Evolutionary conservation across 1,140 invertebrate genomes (phyloP).

Genomic region (Aethina tumida): DNA sequence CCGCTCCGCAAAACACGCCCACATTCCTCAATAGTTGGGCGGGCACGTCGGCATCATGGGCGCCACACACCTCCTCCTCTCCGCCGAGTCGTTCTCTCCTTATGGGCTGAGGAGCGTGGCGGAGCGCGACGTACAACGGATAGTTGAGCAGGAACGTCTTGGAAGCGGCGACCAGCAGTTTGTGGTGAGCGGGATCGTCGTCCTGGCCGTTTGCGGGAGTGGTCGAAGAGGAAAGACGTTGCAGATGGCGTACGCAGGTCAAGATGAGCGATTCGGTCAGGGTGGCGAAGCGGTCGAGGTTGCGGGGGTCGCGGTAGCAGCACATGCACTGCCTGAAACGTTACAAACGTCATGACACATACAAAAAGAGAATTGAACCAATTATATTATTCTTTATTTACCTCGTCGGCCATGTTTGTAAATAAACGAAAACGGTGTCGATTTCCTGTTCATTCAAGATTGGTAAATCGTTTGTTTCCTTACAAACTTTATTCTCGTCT

Average conservation of each 20-base stretch:
- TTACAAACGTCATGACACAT: slow-evolving; percentile 8
- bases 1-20: slow-evolving; percentile 81
- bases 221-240: too few relatives aligned
- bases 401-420: slow-evolving; percentile 35
- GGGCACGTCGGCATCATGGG: slow-evolving; percentile 87
- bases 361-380: slow-evolving; percentile 6
- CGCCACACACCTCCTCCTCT: slow-evolving; percentile 75
- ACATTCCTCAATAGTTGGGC: slow-evolving; percentile 82
- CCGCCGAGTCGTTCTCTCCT: slow-evolving; percentile 67
- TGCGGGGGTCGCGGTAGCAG: slow-evolving; percentile 81
- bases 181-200: slow-evolving; percentile 36
- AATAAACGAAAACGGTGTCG: slow-evolving; percentile 30
- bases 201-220: slow-evolving; percentile 38
- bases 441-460: slow-evolving; percentile 31
- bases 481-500: slow-evolving; percentile 33
- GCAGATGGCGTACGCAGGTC: slow-evolving; percentile 61
- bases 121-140: slow-evolving; percentile 85
- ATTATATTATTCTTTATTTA: slow-evolving; percentile 15
- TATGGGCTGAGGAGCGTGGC: slow-evolving; percentile 66
- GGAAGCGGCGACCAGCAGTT: slow-evolving; percentile 64
- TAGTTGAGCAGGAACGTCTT: slow-evolving; percentile 82
- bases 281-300: slow-evolving; percentile 80
- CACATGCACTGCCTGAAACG: slow-evolving; percentile 79
- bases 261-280: slow-evolving; percentile 73
- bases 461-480: slow-evolving; percentile 30